Conservation (phyloP, 2,888 invertebrate genomes). For the Celastrina argiolus region DNA sequence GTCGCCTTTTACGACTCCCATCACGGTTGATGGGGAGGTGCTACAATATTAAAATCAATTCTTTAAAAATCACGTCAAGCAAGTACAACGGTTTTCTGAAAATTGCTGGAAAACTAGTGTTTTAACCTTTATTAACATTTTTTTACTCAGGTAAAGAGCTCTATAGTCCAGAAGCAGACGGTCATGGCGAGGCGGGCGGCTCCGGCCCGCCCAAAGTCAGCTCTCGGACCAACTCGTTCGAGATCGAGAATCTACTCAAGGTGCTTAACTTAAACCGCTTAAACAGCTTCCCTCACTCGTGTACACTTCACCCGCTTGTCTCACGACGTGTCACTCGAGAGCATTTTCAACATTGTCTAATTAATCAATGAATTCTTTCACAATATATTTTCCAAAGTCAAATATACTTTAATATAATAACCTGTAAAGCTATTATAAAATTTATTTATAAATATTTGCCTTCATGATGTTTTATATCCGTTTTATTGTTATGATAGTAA, state of each 20-base stretch:
- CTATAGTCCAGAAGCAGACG: conserved; percentile 80
- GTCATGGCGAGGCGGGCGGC: conserved; percentile 53
- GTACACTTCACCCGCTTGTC: conserved; percentile 37
- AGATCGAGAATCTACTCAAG: conserved; percentile 96
- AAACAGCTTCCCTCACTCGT: conserved; percentile 34
- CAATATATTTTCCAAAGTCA: no score
- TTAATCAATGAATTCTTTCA: conserved; percentile 23
- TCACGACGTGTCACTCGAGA: conserved; percentile 32
- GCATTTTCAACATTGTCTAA: conserved; percentile 30
- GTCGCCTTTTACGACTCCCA: no score
- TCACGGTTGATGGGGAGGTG: no score
- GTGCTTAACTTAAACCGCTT: conserved; percentile 46
- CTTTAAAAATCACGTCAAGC: no score
- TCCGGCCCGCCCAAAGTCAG: conserved; percentile 80
- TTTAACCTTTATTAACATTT: conserved; percentile 3
- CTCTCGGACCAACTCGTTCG: conserved; percentile 93
- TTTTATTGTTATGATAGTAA: not conserved
- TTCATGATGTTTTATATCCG: not conserved
- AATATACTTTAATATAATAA: no score
- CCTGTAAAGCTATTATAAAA: no score
- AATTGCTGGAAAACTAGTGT: no score
- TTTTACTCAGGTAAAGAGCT: conserved; percentile 82
- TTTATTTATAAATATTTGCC: no score
- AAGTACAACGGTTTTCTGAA: no score
- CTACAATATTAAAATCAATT: not conserved